Evolutionary conservation across 2,113 vertebrate genomes (phyloP).

Genomic region (Muscicapa adusta): DNA sequence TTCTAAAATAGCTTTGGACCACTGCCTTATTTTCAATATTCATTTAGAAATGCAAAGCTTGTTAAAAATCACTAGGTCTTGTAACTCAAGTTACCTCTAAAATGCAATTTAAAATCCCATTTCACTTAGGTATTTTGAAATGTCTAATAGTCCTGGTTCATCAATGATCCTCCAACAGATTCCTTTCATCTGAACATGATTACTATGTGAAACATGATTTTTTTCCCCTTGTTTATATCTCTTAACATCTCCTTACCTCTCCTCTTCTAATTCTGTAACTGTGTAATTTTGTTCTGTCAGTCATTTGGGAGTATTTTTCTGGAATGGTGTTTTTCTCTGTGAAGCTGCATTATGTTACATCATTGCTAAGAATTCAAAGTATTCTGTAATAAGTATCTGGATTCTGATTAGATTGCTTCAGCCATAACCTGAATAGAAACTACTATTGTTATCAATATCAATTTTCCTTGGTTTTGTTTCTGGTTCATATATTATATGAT

Average conservation of each 20-base stretch:
- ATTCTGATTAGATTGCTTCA: conserved; percentile 5
- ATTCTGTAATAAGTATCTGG: background rate
- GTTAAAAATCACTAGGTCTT: background rate
- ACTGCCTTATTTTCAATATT: background rate
- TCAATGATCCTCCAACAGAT: conserved; percentile 13
- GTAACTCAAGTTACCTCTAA: background rate
- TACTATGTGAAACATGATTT: conserved; percentile 20
- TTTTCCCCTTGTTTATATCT: conserved; percentile 35
- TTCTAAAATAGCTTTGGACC: background rate
- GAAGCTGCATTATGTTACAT: conserved; percentile 3
- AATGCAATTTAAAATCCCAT: background rate
- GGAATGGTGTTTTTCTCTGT: background rate
- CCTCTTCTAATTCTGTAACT: conserved; percentile 42
- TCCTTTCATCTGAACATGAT: conserved; percentile 40
- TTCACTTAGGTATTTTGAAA: conserved; percentile 24
- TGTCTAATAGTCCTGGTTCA: conserved; percentile 20
- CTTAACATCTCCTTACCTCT: conserved; percentile 16
- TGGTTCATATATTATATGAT: background rate
- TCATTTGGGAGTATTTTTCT: background rate
- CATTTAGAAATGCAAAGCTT: background rate
- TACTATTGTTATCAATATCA: background rate
- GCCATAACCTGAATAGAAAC: background rate
- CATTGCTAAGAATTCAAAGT: conserved; percentile 6
- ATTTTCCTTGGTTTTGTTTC: background rate
- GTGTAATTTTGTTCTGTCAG: background rate